Conservation (phyloP, 2,888 invertebrate species). For the Marasmarcha lunaedactyla region DNA sequence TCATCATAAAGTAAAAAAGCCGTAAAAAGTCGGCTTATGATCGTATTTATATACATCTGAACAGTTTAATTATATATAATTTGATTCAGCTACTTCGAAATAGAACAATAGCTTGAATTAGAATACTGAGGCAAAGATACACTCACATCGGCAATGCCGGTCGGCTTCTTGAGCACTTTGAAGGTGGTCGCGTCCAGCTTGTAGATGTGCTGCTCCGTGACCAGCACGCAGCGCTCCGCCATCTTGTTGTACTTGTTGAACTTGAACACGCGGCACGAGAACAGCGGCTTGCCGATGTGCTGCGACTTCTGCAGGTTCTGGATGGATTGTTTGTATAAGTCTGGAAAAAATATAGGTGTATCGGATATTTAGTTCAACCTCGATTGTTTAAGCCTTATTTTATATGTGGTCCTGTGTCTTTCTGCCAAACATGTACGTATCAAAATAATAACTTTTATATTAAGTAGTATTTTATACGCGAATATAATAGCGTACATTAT, state of each 20-base stretch:
- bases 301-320: conserved; percentile 36
- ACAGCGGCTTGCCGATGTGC: conserved; percentile 58
- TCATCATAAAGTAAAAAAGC: too few relatives aligned
- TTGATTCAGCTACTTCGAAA: too few relatives aligned
- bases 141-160: conserved; percentile 78
- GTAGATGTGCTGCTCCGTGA: conserved; percentile 87
- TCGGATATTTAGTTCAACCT: neutral
- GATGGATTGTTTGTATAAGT: conserved; percentile 35
- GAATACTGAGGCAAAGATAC: too few relatives aligned
- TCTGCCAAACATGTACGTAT: neutral
- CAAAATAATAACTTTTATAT: neutral
- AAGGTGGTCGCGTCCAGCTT: conserved; percentile 90
- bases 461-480: too few relatives aligned
- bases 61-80: too few relatives aligned
- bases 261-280: conserved; percentile 78
- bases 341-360: conserved; percentile 19
- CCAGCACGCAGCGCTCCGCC: conserved; percentile 88
- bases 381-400: too few relatives aligned
- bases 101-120: too few relatives aligned
- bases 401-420: too few relatives aligned
- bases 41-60: too few relatives aligned
- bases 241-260: conserved; percentile 79
- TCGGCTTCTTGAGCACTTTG: conserved; percentile 88
- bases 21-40: too few relatives aligned
- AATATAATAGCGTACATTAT: too few relatives aligned